A percentile compares a stretch with the other conserved stretches of the same genome.
These are phyloP conservation scores for Incurvaria masculella DNA, from an alignment of 2,888 invertebrate genomes.

Conservation along the genomic window DNA sequence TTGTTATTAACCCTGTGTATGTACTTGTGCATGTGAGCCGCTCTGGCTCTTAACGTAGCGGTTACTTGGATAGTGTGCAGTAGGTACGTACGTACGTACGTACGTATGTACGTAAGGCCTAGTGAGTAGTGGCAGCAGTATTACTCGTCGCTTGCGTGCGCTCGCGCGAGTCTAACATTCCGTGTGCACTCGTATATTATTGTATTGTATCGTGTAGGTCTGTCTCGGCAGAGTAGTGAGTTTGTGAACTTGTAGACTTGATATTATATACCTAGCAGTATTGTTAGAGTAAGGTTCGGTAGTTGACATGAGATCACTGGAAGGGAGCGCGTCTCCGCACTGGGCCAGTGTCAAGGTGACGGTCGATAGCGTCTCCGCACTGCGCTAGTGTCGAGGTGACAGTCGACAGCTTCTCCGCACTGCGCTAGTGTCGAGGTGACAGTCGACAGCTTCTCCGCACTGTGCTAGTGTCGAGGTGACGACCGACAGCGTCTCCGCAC, in stretches of 20 bases:
- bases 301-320: too few relatives aligned
- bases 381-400: too few relatives aligned
- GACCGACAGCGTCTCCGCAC: too few relatives aligned
- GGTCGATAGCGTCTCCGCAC: too few relatives aligned
- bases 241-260: too few relatives aligned
- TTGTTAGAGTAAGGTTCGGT: constrained; percentile 46
- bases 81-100: neutral
- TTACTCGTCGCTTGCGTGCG: neutral
- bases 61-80: too few relatives aligned
- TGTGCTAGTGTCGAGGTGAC: too few relatives aligned
- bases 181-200: neutral
- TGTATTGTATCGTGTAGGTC: neutral
- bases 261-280: constrained; percentile 38
- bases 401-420: too few relatives aligned
- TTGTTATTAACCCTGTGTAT: neutral
- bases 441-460: too few relatives aligned
- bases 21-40: neutral
- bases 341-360: too few relatives aligned
- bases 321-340: too few relatives aligned
- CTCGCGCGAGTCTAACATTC: neutral
- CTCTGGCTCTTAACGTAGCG: neutral
- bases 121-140: neutral
- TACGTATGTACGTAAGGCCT: neutral
- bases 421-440: too few relatives aligned
- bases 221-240: neutral